Conservation (phyloP, 2,797 vertebrate genomes). For the Vipera latastei region DNA sequence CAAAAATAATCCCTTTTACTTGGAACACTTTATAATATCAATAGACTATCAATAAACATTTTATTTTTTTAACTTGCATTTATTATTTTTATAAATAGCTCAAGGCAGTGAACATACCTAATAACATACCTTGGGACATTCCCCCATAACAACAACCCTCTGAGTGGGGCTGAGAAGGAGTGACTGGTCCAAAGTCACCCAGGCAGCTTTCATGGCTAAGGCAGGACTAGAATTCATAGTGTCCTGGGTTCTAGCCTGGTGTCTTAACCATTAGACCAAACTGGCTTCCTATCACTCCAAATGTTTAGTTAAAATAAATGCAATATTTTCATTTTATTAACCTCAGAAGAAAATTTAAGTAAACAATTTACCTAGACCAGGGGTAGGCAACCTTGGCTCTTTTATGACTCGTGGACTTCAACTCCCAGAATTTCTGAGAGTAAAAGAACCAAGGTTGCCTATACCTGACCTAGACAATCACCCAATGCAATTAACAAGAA, state of each 20-base stretch:
- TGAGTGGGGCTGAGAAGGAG: not conserved
- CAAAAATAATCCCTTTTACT: conserved; percentile 37
- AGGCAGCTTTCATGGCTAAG: not conserved
- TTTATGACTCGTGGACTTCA: too few species aligned
- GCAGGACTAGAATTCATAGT: not conserved
- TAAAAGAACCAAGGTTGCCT: too few species aligned
- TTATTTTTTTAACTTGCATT: conserved; percentile 24
- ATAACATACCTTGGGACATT: too few species aligned
- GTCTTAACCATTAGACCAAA: not conserved
- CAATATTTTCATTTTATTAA: conserved; percentile 48
- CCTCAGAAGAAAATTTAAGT: conserved; percentile 49
- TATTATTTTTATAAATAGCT: not conserved
- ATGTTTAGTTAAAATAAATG: conserved; percentile 28
- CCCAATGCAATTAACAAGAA: conserved; percentile 43
- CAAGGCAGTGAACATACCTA: not conserved
- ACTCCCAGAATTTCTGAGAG: too few species aligned
- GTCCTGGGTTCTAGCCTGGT: not conserved
- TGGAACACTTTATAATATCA: conserved; percentile 42
- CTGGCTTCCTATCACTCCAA: conserved; percentile 32
- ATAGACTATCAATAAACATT: conserved; percentile 49
- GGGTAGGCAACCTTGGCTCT: too few species aligned
- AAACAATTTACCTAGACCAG: conserved; percentile 33
- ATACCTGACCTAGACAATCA: not conserved
- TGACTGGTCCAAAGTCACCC: not conserved
- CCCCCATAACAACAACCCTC: not conserved